These are phyloP conservation scores for Phylloscopus trochilus DNA, from an alignment of 2,113 vertebrate species.

Conservation along the genomic window DNA sequence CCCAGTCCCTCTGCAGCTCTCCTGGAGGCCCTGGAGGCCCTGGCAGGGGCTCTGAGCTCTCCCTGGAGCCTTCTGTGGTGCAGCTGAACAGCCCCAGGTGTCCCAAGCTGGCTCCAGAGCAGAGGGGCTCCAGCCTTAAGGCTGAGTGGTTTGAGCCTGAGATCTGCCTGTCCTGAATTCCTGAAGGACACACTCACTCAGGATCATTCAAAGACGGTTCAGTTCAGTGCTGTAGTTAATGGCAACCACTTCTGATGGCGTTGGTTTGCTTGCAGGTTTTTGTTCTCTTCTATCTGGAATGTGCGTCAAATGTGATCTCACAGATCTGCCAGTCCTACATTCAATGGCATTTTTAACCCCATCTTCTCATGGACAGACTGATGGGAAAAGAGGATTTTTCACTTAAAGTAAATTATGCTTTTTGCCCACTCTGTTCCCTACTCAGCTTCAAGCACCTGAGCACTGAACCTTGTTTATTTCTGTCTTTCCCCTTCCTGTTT, in stretches of 20 bases:
- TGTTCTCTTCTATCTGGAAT: neutral
- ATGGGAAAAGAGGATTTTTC: neutral
- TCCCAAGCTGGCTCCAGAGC: neutral
- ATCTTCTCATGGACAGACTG: neutral
- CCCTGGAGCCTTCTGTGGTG: neutral
- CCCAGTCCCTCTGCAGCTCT: neutral
- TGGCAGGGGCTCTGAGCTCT: neutral
- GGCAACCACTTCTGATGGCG: neutral
- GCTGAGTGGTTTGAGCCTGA: neutral
- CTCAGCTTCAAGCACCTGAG: neutral
- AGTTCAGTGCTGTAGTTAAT: neutral
- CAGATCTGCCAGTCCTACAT: neutral
- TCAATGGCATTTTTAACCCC: neutral
- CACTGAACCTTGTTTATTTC: neutral
- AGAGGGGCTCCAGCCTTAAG: neutral
- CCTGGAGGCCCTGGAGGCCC: neutral
- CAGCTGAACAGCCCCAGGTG: accelerated
- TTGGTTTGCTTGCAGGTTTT: neutral
- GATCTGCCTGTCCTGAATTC: neutral
- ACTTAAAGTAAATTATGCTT: neutral
- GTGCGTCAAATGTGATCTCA: neutral
- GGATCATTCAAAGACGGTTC: neutral
- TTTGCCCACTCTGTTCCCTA: neutral
- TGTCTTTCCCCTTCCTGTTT: neutral
- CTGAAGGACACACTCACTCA: neutral